Base-by-base conservation (phyloP, 1,140 invertebrate genomes). In the Neotoxoptera formosana region DNA sequence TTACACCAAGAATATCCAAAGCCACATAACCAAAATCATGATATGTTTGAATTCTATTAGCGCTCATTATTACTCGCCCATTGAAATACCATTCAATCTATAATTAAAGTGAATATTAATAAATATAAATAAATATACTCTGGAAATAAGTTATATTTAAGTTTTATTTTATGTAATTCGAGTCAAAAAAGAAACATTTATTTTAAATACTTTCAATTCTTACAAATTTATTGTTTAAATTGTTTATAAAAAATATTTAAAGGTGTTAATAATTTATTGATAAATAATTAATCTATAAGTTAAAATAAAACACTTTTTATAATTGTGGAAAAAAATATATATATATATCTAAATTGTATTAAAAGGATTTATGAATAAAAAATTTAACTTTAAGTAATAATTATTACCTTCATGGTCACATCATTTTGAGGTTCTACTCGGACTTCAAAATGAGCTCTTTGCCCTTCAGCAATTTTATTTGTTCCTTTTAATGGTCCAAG, bases 11-110 rank as follows among this genome's bases (percentile, higher is more conserved):
- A 94, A 99, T 99, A 95, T 99, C 98, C 94, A 99, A 96, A 84
- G 98, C 97, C 17, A 99, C 98, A 94, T 99, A 99, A 93, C 98
- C 98, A 95, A 99, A 99, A 95, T 99, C 98, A 94, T 99, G 97
- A 95, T 98, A 98, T 17, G 97, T 98, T 95, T 99, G 97, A 94
- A 98, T 98, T 94, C 98, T 96, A 95, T 97, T 98, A 47, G 98
- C 98, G 87, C 96, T 96, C 94, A 97, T 97, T 90, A 98, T 97
- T 89, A 97, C 96, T 95, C 97, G 97, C 21, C 98, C 98, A 95
- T 99, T 99, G 94, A 98, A 97, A 94, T 98, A 98, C 98, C 98
- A 99, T 95, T 98, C 98, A 93, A 98, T 97, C 93, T 95, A 56
- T 34, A 56, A 36, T 93, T 25, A 36, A 1, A 20, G 20, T 20